These are phyloP conservation scores for Myotis findleyi DNA, from an alignment of 2,797 vertebrate genomes.

Conservation along the genomic window DNA sequence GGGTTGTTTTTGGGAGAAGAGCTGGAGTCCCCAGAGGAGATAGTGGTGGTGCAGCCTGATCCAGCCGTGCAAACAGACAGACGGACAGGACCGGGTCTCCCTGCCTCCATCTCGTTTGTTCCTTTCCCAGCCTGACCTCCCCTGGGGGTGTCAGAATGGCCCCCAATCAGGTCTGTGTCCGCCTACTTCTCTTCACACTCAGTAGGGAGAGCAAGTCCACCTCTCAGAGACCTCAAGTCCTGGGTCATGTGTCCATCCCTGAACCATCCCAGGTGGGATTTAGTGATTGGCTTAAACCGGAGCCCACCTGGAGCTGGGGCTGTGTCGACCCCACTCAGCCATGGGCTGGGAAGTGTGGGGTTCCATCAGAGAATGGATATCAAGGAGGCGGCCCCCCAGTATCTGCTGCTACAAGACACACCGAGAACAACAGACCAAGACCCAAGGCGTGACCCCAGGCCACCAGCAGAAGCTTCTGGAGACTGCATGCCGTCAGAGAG, in stretches of 20 bases:
- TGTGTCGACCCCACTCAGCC: not conserved
- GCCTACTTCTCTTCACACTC: not conserved
- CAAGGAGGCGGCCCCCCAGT: not conserved
- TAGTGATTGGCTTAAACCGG: not conserved
- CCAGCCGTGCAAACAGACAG: not conserved
- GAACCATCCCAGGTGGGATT: not conserved
- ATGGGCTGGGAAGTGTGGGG: not conserved
- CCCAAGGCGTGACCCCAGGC: not conserved
- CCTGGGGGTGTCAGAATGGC: not conserved
- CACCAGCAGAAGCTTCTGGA: slow-evolving; percentile 50
- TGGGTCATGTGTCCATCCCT: not conserved
- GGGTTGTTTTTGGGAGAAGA: not conserved
- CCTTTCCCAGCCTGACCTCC: not conserved
- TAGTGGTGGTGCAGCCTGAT: not conserved
- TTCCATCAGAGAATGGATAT: not conserved
- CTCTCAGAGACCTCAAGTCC: not conserved
- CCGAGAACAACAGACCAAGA: not conserved
- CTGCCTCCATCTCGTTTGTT: not conserved
- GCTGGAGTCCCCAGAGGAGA: not conserved
- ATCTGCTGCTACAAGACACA: not conserved
- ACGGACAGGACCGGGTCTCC: not conserved
- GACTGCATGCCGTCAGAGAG: not conserved
- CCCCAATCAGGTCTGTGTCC: not conserved
- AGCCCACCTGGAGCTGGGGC: not conserved
- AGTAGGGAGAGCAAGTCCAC: not conserved